phyloP scores from a whole-genome alignment of 2,113 vertebrate genomes.

The Anarhynchus alexandrinus region DNA sequence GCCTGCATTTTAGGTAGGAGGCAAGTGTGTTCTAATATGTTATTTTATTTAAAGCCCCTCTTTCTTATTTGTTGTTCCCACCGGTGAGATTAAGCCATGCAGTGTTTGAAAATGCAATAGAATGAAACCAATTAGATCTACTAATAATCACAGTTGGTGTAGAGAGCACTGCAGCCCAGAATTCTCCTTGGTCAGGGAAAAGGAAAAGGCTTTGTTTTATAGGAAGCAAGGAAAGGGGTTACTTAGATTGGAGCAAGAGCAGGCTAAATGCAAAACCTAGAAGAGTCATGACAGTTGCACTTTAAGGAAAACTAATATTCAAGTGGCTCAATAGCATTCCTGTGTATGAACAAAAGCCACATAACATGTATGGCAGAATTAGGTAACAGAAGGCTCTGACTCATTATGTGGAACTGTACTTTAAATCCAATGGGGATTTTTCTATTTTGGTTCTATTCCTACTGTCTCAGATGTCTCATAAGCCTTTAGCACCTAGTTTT shows the following conservation, averaged over 20 bases:
- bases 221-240: neutral
- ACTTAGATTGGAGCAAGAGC: neutral
- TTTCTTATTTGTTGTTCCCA: neutral
- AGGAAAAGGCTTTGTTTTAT: neutral
- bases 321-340: neutral
- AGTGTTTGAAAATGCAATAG: neutral
- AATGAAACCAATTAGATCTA: neutral
- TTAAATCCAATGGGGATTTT: slow-evolving; percentile 44
- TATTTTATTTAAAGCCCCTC: neutral
- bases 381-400: slow-evolving; percentile 60
- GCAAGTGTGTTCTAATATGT: neutral
- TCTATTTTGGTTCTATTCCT: slow-evolving; percentile 49
- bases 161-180: neutral
- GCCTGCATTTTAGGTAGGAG: neutral
- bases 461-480: slow-evolving; percentile 42
- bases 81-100: neutral
- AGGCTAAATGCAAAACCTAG: neutral
- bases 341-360: neutral
- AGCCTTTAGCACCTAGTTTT: slow-evolving; percentile 54
- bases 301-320: neutral
- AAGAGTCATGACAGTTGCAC: neutral
- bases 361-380: slow-evolving; percentile 5
- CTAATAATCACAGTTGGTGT: neutral
- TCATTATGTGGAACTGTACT: slow-evolving; percentile 52
- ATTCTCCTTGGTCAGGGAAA: neutral